A percentile compares a stretch with the other conserved stretches of the same genome.
phyloP scores from a whole-genome alignment of 2,888 invertebrate genomes.

The Diplazon laetatorius region DNA sequence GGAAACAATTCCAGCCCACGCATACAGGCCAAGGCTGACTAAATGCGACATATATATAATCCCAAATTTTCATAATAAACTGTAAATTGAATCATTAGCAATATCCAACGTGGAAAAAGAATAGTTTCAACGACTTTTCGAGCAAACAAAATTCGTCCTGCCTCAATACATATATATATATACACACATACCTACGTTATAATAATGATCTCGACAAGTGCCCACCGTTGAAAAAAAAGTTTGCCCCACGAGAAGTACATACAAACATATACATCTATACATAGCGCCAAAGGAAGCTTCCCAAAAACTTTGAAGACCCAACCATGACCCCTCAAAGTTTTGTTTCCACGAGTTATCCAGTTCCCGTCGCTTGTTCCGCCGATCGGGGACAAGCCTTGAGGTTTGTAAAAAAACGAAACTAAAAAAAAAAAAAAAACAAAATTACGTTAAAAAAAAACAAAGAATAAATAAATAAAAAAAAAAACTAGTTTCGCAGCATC shows the following conservation, averaged over 20 bases:
- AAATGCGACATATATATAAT: too few relatives aligned
- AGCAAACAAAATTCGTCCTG: conserved; percentile 20
- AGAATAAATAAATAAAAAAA: conserved; percentile 45
- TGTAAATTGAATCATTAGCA: too few relatives aligned
- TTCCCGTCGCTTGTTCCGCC: conserved; percentile 6
- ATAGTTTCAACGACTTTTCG: not conserved
- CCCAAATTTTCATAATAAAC: too few relatives aligned
- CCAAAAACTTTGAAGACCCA: conserved; percentile 55
- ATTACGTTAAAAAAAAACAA: conserved; percentile 15
- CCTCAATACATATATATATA: too few relatives aligned
- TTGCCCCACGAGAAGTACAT: conserved; percentile 41
- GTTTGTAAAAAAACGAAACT: too few relatives aligned
- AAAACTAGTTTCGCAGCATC: conserved; percentile 4
- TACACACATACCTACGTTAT: too few relatives aligned
- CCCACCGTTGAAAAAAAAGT: conserved; percentile 41
- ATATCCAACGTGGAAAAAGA: too few relatives aligned
- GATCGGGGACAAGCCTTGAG: conserved; percentile 35
- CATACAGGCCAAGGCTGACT: too few relatives aligned
- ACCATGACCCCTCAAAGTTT: conserved; percentile 54
- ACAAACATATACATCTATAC: conserved; percentile 34
- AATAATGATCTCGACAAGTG: conserved; percentile 56
- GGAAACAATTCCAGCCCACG: too few relatives aligned
- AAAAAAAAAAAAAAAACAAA: conserved; percentile 14
- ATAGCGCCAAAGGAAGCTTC: too few relatives aligned
- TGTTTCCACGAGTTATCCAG: conserved; percentile 14